phyloP scores from a whole-genome alignment of 2,113 vertebrate species.

The Hyaena hyaena region DNA sequence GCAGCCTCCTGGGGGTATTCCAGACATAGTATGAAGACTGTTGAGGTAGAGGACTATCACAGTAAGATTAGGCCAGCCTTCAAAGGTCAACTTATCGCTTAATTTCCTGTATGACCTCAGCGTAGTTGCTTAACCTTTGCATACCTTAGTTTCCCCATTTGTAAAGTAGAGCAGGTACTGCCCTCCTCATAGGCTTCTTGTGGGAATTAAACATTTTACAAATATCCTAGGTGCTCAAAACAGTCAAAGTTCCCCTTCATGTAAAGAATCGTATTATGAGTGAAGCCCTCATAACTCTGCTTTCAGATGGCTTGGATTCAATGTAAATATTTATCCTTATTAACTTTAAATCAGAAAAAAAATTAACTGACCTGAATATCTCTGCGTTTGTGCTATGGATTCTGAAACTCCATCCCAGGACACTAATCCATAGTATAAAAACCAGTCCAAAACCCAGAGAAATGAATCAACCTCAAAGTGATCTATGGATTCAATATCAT shows the following conservation, averaged over 20 bases:
- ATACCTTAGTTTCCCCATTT: neutral
- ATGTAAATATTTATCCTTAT: neutral
- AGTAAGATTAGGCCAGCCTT: neutral
- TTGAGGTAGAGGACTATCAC: neutral
- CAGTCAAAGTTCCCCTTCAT: neutral
- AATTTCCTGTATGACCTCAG: neutral
- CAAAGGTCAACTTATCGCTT: neutral
- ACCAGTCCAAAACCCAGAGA: neutral
- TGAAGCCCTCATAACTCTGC: neutral
- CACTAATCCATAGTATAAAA: neutral
- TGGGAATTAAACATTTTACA: constrained; percentile 16
- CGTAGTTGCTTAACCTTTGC: neutral
- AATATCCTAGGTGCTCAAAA: neutral
- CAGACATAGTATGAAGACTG: neutral
- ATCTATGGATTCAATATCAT: neutral
- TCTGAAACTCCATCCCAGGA: neutral
- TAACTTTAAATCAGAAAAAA: constrained; percentile 1
- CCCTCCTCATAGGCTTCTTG: neutral
- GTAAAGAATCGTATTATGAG: neutral
- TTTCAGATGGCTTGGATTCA: neutral
- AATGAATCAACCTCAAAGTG: neutral
- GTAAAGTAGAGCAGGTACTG: neutral
- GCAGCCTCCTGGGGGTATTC: neutral
- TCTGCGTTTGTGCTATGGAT: neutral
- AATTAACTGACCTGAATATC: neutral